phyloP scores from a whole-genome alignment of 1,140 invertebrate species.

The Ridgeia piscesae region DNA sequence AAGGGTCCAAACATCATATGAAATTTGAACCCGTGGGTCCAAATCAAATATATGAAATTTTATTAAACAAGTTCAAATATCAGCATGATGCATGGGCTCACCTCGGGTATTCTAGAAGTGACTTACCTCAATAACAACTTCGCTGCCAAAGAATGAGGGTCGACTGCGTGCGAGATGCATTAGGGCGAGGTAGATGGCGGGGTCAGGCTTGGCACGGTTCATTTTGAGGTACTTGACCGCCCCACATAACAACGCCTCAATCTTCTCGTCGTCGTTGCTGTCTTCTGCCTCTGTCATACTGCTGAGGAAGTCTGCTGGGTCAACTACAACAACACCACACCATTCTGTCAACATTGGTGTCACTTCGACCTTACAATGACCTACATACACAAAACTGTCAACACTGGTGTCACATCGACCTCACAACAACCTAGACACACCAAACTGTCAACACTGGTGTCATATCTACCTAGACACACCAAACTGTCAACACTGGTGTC shows the following conservation, averaged over 20 bases:
- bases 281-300: conserved; percentile 58
- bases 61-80: too few relatives aligned
- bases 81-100: too few relatives aligned
- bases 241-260: conserved; percentile 62
- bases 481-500: background rate
- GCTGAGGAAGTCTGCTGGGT: conserved; percentile 53
- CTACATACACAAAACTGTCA: background rate
- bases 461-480: too few relatives aligned
- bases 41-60: too few relatives aligned
- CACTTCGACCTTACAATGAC: too few relatives aligned
- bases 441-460: too few relatives aligned
- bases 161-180: conserved; percentile 82
- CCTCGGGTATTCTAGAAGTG: too few relatives aligned
- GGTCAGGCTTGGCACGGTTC: conserved; percentile 74
- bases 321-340: conserved; percentile 42
- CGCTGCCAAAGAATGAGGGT: conserved; percentile 73
- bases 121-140: conserved; percentile 72
- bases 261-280: conserved; percentile 56
- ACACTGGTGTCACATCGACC: too few relatives aligned
- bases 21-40: too few relatives aligned
- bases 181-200: conserved; percentile 73
- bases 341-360: background rate
- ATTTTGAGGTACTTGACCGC: conserved; percentile 60
- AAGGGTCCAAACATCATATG: too few relatives aligned
- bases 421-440: too few relatives aligned